Evolutionary conservation across 2,888 invertebrate species (phyloP).

Genomic region (Phalera bucephala): DNA sequence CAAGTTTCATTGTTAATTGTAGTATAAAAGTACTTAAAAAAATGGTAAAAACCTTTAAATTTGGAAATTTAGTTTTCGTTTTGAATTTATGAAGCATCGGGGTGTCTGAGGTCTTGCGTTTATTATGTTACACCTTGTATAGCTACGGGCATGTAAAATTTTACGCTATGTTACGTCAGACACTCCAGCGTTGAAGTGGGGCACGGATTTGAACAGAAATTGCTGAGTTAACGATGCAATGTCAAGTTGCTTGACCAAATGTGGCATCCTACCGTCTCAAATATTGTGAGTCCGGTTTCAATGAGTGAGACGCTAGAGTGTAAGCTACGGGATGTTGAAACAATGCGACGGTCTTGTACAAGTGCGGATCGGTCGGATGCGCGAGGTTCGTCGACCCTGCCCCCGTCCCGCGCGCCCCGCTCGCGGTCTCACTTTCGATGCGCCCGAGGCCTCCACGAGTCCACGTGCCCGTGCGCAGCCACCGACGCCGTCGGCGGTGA

Average conservation of each 20-base stretch:
- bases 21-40: too few species aligned
- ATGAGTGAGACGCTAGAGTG: slow-evolving; percentile 44
- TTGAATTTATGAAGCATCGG: too few species aligned
- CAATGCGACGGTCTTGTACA: slow-evolving; percentile 74
- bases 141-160: neutral
- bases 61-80: too few species aligned
- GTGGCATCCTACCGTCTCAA: slow-evolving; percentile 29
- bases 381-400: slow-evolving; percentile 69
- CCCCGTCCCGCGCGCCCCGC: slow-evolving; percentile 42
- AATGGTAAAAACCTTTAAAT: too few species aligned
- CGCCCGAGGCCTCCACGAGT: slow-evolving; percentile 68
- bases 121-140: too few species aligned
- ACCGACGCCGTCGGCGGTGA: slow-evolving; percentile 57
- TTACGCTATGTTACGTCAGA: slow-evolving; percentile 9
- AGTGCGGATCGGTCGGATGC: slow-evolving; percentile 78
- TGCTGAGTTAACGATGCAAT: slow-evolving; percentile 19
- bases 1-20: too few species aligned
- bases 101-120: too few species aligned
- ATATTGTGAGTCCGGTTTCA: slow-evolving; percentile 42
- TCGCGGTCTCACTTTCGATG: slow-evolving; percentile 78
- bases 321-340: slow-evolving; percentile 63
- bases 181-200: slow-evolving; percentile 2
- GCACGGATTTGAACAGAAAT: slow-evolving; percentile 7
- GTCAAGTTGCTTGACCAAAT: slow-evolving; percentile 27
- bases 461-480: slow-evolving; percentile 72